Evolutionary conservation across 2,888 invertebrate genomes (phyloP).

Genomic region (Agrochola litura): DNA sequence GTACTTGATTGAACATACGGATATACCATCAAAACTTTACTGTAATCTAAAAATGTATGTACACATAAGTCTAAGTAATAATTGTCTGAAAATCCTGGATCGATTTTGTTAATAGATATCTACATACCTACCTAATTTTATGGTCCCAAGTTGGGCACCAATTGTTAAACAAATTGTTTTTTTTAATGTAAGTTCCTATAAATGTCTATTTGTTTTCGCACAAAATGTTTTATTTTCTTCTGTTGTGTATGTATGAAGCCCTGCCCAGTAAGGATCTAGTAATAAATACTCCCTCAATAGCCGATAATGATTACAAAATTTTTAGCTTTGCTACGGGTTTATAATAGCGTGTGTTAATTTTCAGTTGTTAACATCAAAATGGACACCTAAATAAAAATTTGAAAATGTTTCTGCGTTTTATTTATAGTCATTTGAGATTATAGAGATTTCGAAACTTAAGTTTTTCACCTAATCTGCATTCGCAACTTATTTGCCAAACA

Average conservation of each 20-base stretch:
- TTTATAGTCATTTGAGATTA: neutral
- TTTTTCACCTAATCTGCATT: neutral
- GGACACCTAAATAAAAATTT: slow-evolving; percentile 87
- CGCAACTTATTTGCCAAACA: too few relatives aligned
- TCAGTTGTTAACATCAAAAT: slow-evolving; percentile 86
- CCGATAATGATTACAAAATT: slow-evolving; percentile 76
- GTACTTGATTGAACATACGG: slow-evolving; percentile 39
- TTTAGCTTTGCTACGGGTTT: slow-evolving; percentile 89
- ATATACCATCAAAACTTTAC: slow-evolving; percentile 46
- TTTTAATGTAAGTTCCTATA: slow-evolving; percentile 54
- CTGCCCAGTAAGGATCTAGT: slow-evolving; percentile 70
- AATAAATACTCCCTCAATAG: slow-evolving; percentile 74
- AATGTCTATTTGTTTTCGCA: slow-evolving; percentile 72
- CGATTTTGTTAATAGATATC: slow-evolving; percentile 44
- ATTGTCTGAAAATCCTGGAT: slow-evolving; percentile 44
- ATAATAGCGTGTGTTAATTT: slow-evolving; percentile 85
- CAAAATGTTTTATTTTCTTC: slow-evolving; percentile 67
- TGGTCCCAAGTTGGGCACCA: slow-evolving; percentile 29
- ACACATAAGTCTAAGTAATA: slow-evolving; percentile 50
- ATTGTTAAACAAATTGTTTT: slow-evolving; percentile 45
- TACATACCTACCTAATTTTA: slow-evolving; percentile 15
- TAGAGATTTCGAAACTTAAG: neutral
- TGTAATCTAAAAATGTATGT: slow-evolving; percentile 59
- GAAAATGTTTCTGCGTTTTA: slow-evolving; percentile 74
- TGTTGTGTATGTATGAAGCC: slow-evolving; percentile 64